Conservation (phyloP, 2,888 invertebrate genomes). For the Ferdinandea cuprea region DNA sequence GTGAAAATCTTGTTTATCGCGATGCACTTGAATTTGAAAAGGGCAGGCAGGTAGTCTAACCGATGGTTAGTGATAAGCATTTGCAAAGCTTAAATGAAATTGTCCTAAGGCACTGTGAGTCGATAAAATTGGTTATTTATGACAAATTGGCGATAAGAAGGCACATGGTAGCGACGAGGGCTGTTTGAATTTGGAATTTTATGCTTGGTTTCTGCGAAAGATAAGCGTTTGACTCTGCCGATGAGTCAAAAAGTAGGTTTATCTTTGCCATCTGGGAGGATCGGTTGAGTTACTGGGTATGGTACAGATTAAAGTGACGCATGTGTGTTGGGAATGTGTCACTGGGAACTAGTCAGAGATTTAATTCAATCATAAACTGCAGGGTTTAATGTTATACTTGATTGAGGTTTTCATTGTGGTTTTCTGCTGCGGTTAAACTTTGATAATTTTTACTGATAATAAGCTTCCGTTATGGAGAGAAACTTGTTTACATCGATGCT, state of each 20-base stretch:
- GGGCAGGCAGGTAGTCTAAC: slow-evolving; percentile 44
- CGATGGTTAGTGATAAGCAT: slow-evolving; percentile 40
- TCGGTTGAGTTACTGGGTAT: no score
- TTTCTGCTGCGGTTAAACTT: no score
- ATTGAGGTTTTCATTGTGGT: no score
- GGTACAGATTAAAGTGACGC: no score
- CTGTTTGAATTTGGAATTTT: background rate
- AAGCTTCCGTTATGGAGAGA: no score
- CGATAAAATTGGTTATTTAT: slow-evolving; percentile 12
- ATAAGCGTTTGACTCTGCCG: slow-evolving; percentile 1
- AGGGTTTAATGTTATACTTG: no score
- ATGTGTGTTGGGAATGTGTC: no score
- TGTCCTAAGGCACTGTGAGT: slow-evolving; percentile 1
- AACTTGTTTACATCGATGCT: no score
- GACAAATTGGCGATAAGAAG: slow-evolving; percentile 10
- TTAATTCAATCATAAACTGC: no score
- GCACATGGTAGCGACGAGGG: slow-evolving; percentile 4
- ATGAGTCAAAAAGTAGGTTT: background rate
- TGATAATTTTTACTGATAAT: no score
- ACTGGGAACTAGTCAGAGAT: no score
- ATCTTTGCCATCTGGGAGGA: background rate
- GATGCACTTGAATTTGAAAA: slow-evolving; percentile 45
- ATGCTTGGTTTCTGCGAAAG: background rate
- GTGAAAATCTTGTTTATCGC: slow-evolving; percentile 29
- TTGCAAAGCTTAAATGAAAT: background rate